A percentile compares a stretch with the other conserved stretches of the same genome.
phyloP scores from a whole-genome alignment of 2,113 vertebrate species.

The Eudorcas thomsonii region DNA sequence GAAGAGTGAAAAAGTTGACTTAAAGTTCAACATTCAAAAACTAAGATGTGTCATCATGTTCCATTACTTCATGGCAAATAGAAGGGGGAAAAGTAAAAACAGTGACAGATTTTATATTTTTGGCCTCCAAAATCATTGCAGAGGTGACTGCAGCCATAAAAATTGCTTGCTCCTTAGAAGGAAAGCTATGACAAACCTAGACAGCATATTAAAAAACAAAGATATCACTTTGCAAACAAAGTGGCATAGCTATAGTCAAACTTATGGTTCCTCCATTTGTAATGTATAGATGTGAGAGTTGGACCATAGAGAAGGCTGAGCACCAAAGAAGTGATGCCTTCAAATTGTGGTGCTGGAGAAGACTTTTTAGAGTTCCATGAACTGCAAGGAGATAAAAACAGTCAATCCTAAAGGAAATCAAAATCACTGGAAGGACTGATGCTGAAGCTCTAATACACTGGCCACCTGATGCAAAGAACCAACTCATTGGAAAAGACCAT shows the following conservation, averaged over 20 bases:
- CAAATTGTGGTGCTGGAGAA: background rate
- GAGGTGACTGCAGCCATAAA: background rate
- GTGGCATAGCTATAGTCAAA: background rate
- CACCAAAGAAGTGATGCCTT: background rate
- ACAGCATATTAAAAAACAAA: background rate
- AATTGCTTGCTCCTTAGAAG: background rate
- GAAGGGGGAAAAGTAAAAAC: background rate
- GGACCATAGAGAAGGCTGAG: background rate
- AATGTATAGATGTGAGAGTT: background rate
- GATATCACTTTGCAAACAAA: background rate
- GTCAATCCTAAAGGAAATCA: background rate
- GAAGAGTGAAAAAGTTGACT: background rate
- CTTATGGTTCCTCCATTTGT: background rate
- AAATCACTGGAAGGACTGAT: background rate
- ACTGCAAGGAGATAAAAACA: background rate
- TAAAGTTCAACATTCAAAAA: background rate
- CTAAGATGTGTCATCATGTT: background rate
- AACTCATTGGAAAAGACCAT: background rate
- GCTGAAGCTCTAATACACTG: background rate
- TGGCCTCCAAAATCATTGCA: background rate
- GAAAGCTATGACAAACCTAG: background rate
- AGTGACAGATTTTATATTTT: background rate
- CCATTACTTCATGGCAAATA: background rate
- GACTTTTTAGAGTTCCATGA: background rate
- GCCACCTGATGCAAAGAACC: background rate